Evolutionary conservation across 2,888 invertebrate genomes (phyloP).

Genomic region (Trachelus iudaicus): DNA sequence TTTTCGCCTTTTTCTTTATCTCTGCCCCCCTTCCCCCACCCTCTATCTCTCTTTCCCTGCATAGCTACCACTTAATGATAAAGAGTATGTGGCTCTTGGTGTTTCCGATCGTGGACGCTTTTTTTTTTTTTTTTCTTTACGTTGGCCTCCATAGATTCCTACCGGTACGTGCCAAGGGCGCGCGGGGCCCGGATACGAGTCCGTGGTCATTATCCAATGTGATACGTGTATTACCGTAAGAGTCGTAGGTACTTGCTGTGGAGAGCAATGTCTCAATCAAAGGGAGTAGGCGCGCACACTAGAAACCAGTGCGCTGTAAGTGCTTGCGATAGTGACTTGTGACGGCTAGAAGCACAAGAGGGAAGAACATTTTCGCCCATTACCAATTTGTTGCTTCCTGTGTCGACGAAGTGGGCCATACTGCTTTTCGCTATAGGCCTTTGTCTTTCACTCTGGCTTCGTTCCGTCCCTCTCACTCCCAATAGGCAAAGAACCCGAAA

Average conservation of each 20-base stretch:
- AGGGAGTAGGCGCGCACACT: constrained; percentile 21
- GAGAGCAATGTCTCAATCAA: constrained; percentile 28
- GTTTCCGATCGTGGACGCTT: constrained; percentile 18
- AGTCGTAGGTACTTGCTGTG: constrained; percentile 26
- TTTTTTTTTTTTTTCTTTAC: constrained; percentile 23
- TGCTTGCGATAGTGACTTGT: constrained; percentile 4
- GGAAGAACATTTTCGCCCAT: constrained; percentile 28
- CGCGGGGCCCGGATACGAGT: constrained; percentile 26
- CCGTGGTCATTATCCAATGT: constrained; percentile 32
- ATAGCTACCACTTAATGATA: constrained; percentile 21
- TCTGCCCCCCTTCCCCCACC: neutral
- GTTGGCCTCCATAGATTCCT: constrained; percentile 9
- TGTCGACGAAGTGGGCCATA: constrained; percentile 38
- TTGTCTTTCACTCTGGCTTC: neutral
- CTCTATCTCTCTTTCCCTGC: constrained; percentile 3
- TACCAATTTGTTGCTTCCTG: constrained; percentile 55
- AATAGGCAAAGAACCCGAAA: neutral
- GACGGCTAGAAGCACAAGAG: constrained; percentile 13
- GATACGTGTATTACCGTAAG: constrained; percentile 30
- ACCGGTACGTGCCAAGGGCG: constrained; percentile 12
- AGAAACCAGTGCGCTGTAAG: constrained; percentile 7
- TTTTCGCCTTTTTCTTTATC: constrained; percentile 20
- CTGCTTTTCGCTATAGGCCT: neutral
- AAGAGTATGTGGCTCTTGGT: constrained; percentile 19
- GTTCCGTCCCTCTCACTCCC: neutral